Base-by-base conservation (phyloP, 2,888 invertebrate genomes). In the Melolontha melolontha region DNA sequence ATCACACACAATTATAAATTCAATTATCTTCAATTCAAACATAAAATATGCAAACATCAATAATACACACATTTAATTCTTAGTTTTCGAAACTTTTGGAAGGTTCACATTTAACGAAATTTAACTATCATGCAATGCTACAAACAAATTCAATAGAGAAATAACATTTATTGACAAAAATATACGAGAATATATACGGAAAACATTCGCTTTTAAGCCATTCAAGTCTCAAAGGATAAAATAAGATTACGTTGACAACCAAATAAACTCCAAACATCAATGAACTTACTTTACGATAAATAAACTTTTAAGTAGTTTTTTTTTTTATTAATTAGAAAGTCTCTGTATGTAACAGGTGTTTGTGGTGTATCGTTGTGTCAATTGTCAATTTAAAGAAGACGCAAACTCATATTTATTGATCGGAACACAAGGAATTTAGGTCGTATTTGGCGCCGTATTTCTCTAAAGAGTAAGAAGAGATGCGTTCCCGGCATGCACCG, bases 381-480 rank as follows among this genome's bases (percentile, higher is more conserved):
- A n/a, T 40, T 14, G 40, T 34, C 17, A n/a, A 39, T 11, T n/a
- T 10, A 16, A 6, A 47, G 47, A 55, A 12, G 14, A 68, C 79
- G 79, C 80, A 79, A 64, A 73, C 75, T 73, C 77, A 29, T 67
- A 66, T 62, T 67, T 80, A 81, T 80, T 78, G 81, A 81, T 77
- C 75, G 73, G 57, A 76, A 76, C 67, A 17, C 16, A 11, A 11
- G 16, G 16, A 39, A 55, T 55, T 55, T 17, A 54, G 66, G 17
- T 67, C 68, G 68, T 70, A 73, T 78, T 79, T 79, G 77, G 78
- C 80, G 80, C 79, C 79, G 34, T 16, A 40, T 27, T 11, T 27
- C 22, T 8, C 50, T 4, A 27, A 34, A 54, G 34, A 34, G 14
- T 54, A 55, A 55, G 34, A 55, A 55, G 55, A 55, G 41, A 41